Evolutionary conservation across 2,113 vertebrate genomes (phyloP).

Genomic region (Sphyrna mokarran): DNA sequence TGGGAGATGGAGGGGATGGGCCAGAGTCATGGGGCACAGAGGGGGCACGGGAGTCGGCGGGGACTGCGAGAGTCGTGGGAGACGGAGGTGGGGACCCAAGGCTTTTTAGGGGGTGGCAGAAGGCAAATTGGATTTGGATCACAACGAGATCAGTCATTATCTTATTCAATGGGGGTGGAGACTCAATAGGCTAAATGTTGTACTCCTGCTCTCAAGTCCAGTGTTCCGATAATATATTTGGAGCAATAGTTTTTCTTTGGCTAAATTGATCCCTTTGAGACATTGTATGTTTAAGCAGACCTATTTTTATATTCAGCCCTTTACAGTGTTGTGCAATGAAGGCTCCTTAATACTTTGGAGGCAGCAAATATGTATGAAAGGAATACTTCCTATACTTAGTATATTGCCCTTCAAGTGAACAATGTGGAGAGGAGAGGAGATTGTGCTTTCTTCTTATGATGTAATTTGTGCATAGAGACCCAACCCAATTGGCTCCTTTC

Average conservation of each 20-base stretch:
- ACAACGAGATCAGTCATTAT: too few relatives aligned
- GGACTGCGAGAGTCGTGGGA: too few relatives aligned
- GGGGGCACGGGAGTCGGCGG: too few relatives aligned
- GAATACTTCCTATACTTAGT: not conserved
- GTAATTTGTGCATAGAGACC: not conserved
- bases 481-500: not conserved
- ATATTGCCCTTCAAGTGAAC: not conserved
- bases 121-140: too few relatives aligned
- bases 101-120: too few relatives aligned
- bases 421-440: not conserved
- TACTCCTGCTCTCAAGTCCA: too few relatives aligned
- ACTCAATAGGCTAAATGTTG: too few relatives aligned
- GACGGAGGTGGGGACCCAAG: too few relatives aligned
- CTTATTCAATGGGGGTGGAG: too few relatives aligned
- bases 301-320: not conserved
- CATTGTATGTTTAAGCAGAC: not conserved
- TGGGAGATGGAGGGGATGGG: too few relatives aligned
- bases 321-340: not conserved
- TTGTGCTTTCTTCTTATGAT: not conserved
- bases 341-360: not conserved
- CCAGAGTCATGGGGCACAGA: too few relatives aligned
- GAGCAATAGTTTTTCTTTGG: not conserved
- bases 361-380: not conserved
- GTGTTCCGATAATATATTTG: not conserved
- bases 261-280: not conserved